Evolutionary conservation across 2,888 invertebrate genomes (phyloP).

Genomic region (Pinctada fucata): DNA sequence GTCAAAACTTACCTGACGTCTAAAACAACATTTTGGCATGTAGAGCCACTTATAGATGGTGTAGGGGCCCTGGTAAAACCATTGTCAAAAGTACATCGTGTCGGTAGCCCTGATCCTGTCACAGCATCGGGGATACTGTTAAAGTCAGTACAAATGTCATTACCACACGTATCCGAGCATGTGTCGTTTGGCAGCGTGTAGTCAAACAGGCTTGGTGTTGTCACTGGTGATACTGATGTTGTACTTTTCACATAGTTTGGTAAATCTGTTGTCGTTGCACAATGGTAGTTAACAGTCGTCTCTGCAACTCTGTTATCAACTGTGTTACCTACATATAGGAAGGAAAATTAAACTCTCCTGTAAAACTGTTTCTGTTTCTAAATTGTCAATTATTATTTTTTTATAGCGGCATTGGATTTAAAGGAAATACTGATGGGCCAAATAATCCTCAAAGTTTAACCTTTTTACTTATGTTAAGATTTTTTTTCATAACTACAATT

Average conservation of each 20-base stretch:
- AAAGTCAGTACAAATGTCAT: conserved; percentile 48
- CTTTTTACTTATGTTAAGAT: too few relatives aligned
- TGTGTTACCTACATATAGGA: too few relatives aligned
- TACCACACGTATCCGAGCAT: conserved; percentile 53
- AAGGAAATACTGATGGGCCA: too few relatives aligned
- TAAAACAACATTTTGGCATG: conserved; percentile 68
- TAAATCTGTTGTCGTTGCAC: conserved; percentile 33
- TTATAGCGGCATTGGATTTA: too few relatives aligned
- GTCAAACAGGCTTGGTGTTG: conserved; percentile 42
- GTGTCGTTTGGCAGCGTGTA: conserved; percentile 46
- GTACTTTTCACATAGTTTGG: conserved; percentile 51
- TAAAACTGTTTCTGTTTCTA: too few relatives aligned
- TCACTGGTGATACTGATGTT: conserved; percentile 25
- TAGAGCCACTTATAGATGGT: conserved; percentile 43
- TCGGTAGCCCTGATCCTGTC: conserved; percentile 34
- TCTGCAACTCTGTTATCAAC: conserved; percentile 27
- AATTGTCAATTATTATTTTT: too few relatives aligned
- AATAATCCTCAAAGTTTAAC: too few relatives aligned
- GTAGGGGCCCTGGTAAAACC: conserved; percentile 52
- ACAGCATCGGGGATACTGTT: conserved; percentile 39
- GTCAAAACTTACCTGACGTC: conserved; percentile 51
- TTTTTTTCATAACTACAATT: too few relatives aligned
- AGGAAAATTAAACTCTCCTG: too few relatives aligned
- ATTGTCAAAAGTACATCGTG: conserved; percentile 60
- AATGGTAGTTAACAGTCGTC: conserved; percentile 59